Conservation (phyloP, 2,113 vertebrate species). For the Cryptotis parvus region DNA sequence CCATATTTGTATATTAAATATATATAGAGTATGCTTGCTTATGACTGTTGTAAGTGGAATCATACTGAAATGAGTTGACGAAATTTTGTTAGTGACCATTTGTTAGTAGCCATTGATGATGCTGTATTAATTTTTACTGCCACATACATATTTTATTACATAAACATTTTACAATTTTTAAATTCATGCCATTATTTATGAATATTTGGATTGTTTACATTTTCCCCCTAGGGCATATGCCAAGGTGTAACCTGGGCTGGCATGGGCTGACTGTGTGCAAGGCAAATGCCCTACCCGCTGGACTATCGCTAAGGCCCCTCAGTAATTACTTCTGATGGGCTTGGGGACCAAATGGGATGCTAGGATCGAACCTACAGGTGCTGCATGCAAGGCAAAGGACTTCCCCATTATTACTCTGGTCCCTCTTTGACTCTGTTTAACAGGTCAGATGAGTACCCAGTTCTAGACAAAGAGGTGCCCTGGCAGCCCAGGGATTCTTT, state of each 20-base stretch:
- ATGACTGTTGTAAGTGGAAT: not conserved
- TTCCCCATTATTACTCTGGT: no score
- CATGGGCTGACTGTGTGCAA: no score
- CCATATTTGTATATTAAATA: not conserved
- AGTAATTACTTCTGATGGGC: no score
- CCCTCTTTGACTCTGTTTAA: no score
- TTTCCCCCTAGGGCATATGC: not conserved
- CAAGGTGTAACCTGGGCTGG: not conserved
- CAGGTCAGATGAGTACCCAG: no score
- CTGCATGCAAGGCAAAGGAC: no score
- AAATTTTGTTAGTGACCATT: not conserved
- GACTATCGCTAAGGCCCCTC: no score
- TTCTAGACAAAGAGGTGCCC: no score
- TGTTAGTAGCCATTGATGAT: not conserved
- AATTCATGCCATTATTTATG: not conserved
- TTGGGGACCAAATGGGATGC: no score
- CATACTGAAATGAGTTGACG: not conserved
- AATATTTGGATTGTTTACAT: not conserved
- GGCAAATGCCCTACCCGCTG: no score
- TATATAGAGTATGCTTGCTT: not conserved
- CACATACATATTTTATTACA: not conserved
- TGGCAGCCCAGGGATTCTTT: no score
- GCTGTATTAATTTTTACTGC: constrained; percentile 36
- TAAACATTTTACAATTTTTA: not conserved
- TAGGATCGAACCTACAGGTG: no score